Base-by-base conservation (phyloP, 2,888 invertebrate genomes). In the Koerneria pararmatus region DNA sequence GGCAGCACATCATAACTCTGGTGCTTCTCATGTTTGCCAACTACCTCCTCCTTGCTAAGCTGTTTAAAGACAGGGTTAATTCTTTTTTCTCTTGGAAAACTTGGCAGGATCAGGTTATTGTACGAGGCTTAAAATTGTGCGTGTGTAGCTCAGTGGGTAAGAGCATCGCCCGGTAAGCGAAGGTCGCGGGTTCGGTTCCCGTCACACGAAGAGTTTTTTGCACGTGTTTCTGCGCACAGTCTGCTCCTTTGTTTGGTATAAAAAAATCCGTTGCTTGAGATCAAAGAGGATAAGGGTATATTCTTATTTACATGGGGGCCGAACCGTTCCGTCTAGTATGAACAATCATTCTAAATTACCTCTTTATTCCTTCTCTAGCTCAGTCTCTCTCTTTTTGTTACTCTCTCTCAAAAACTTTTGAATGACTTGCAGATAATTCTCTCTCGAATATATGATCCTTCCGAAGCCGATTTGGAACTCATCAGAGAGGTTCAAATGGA, bases 1-100 rank as follows among this genome's bases (percentile, higher is more conserved):
- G 95, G 95, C 91, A 94, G 85, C 91, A 92, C 83, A 89, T 93
- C 69, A 84, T 95, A 57, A 91, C 94, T 1, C 88, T 93, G 78
- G 89, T 91, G 4, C 88, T 93, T 69, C 87, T 95, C 57, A 88
- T 94, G 41, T 90, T 93, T 82, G 91, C 91, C 71, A 95, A 94
- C 85, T 93, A 94, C 85, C 91, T 91, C 81, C 91, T 92, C 0
- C 87, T 95, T 54, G 95, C 93, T 84, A 92, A 93, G 85, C 87
- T 94, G 74, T 87, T 90, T 35, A 88, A 95, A 53, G 93, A 77
- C 49, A 72, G 73, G 60, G 73, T 72, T 15, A 32, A 51, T 51
- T 19, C 8, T 24, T n/a, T 53, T 41, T 19, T 19, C 8, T 24
- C 11, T 53, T 41, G 11, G 11, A 41, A 41, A 15, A 41, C 19